A percentile compares a stretch with the other conserved stretches of the same genome.
phyloP scores from a whole-genome alignment of 2,797 vertebrate genomes.

The Enteromius trimaculatus region DNA sequence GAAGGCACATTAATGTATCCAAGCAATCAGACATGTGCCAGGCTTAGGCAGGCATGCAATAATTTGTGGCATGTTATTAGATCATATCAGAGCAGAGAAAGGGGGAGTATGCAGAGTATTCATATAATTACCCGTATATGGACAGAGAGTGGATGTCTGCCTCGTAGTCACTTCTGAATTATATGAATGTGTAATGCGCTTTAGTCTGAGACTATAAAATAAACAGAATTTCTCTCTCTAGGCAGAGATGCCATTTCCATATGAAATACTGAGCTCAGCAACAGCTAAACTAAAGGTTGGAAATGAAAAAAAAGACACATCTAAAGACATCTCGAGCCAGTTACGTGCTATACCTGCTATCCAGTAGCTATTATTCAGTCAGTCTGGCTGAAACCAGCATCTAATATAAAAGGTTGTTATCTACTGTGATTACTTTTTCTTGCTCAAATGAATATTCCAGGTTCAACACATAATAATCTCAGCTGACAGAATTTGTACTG shows the following conservation, averaged over 20 bases:
- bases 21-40: slow-evolving; percentile 60
- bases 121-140: slow-evolving; percentile 63
- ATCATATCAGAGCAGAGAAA: slow-evolving; percentile 65
- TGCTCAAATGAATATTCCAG: background rate
- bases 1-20: slow-evolving; percentile 66
- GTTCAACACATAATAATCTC: background rate
- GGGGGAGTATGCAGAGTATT: slow-evolving; percentile 59
- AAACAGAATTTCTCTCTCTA: slow-evolving; percentile 40
- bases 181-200: slow-evolving; percentile 57
- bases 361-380: slow-evolving; percentile 5
- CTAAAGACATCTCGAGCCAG: slow-evolving; percentile 8
- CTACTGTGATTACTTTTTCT: background rate
- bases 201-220: slow-evolving; percentile 47
- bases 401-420: background rate
- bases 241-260: slow-evolving; percentile 44
- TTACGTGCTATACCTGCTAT: background rate
- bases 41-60: slow-evolving; percentile 61
- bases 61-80: slow-evolving; percentile 68
- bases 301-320: slow-evolving; percentile 20
- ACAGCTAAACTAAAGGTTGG: slow-evolving; percentile 21
- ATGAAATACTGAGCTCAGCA: slow-evolving; percentile 42
- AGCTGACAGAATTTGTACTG: background rate
- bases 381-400: background rate
- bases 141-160: slow-evolving; percentile 46
- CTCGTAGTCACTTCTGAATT: slow-evolving; percentile 47